Conservation (phyloP, 2,888 invertebrate species). For the Eulithis testata region DNA sequence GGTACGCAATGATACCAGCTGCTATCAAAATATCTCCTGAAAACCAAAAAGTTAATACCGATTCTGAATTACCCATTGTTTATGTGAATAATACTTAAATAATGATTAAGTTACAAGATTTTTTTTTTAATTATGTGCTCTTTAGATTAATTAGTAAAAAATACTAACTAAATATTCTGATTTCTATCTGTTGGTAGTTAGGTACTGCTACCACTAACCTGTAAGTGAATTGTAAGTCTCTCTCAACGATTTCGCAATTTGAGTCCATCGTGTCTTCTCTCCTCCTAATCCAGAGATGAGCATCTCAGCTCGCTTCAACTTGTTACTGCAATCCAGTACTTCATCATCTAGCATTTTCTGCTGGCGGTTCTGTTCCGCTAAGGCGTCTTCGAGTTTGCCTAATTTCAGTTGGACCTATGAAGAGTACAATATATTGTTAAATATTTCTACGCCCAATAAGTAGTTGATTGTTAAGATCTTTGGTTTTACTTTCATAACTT, state of each 20-base stretch:
- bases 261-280: conserved; percentile 95
- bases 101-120: too few relatives aligned
- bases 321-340: conserved; percentile 93
- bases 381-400: conserved; percentile 88
- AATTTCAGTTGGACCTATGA: conserved; percentile 86
- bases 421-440: too few relatives aligned
- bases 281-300: conserved; percentile 96
- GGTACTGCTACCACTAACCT: conserved; percentile 66
- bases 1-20: conserved; percentile 95
- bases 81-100: too few relatives aligned
- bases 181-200: too few relatives aligned
- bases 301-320: conserved; percentile 95
- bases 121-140: too few relatives aligned
- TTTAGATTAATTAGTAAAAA: too few relatives aligned
- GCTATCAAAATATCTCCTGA: conserved; percentile 95
- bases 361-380: conserved; percentile 87
- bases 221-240: conserved; percentile 89
- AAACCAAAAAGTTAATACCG: conserved; percentile 46
- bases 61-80: too few relatives aligned
- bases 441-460: too few relatives aligned
- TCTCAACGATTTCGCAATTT: conserved; percentile 88
- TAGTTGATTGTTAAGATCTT: too few relatives aligned
- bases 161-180: too few relatives aligned
- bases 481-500: too few relatives aligned
- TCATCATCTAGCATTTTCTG: conserved; percentile 92